Evolutionary conservation across 2,888 invertebrate species (phyloP).

Genomic region (Cheilosia scutellata): DNA sequence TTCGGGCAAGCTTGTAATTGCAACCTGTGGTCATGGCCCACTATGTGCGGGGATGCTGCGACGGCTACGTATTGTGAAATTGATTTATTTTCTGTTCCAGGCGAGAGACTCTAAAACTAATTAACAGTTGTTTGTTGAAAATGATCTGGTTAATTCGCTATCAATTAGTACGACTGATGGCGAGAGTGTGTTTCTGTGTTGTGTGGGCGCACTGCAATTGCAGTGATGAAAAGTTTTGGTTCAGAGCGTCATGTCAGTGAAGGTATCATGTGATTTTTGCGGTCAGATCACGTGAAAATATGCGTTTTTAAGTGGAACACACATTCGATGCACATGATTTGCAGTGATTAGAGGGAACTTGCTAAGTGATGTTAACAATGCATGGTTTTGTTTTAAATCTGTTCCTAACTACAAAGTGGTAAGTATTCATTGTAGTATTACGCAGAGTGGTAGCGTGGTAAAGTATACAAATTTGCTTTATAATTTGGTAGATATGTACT

Average conservation of each 20-base stretch:
- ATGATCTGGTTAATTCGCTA: slow-evolving; percentile 55
- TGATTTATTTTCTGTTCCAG: slow-evolving; percentile 52
- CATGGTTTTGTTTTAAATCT: background rate
- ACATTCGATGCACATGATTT: background rate
- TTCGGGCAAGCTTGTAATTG: slow-evolving; percentile 15
- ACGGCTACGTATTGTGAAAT: slow-evolving; percentile 26
- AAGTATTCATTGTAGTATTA: too few species aligned
- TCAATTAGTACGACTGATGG: slow-evolving; percentile 40
- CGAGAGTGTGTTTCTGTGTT: background rate
- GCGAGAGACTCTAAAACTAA: slow-evolving; percentile 46
- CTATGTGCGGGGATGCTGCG: slow-evolving; percentile 32
- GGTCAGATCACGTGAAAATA: slow-evolving; percentile 18
- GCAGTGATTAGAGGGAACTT: slow-evolving; percentile 13
- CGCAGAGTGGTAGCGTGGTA: too few species aligned
- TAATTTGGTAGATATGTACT: too few species aligned
- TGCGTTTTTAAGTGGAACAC: slow-evolving; percentile 17
- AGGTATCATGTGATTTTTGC: slow-evolving; percentile 27
- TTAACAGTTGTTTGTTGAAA: slow-evolving; percentile 55
- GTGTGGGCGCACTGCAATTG: background rate
- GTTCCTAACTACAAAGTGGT: too few species aligned
- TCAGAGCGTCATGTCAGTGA: background rate
- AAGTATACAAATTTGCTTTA: too few species aligned
- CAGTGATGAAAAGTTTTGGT: background rate
- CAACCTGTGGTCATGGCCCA: slow-evolving; percentile 35
- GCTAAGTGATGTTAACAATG: background rate